Conservation (phyloP, 2,797 vertebrate species). For the Alcedo atthis region DNA sequence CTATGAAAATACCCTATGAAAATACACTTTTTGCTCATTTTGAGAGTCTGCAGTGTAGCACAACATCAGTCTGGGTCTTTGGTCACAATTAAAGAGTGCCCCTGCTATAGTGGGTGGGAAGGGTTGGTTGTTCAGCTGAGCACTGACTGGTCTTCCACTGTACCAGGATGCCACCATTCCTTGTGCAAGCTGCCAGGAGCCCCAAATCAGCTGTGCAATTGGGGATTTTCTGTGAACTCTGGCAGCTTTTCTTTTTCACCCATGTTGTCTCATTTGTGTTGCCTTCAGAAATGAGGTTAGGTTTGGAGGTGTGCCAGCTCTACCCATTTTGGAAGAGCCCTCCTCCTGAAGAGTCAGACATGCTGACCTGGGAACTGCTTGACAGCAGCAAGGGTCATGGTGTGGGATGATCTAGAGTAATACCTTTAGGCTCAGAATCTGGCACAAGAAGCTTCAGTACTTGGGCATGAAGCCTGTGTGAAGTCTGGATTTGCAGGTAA, state of each 20-base stretch:
- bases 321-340: background rate
- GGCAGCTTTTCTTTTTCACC: background rate
- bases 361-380: background rate
- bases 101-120: background rate
- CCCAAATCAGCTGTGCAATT: background rate
- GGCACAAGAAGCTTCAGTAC: background rate
- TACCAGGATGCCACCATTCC: background rate
- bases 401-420: background rate
- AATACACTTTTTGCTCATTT: background rate
- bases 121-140: background rate
- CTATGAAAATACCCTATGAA: background rate
- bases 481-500: slow-evolving; percentile 13
- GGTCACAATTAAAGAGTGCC: background rate
- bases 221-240: background rate
- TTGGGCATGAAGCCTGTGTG: background rate
- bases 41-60: background rate
- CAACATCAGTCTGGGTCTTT: background rate
- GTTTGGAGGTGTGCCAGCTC: background rate
- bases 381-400: background rate
- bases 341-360: background rate
- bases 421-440: background rate
- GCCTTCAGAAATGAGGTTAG: background rate
- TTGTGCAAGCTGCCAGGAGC: background rate
- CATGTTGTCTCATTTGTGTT: background rate
- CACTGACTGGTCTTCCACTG: background rate